Evolutionary conservation across 1,140 invertebrate species (phyloP).

Genomic region (Camponotus floridanus): DNA sequence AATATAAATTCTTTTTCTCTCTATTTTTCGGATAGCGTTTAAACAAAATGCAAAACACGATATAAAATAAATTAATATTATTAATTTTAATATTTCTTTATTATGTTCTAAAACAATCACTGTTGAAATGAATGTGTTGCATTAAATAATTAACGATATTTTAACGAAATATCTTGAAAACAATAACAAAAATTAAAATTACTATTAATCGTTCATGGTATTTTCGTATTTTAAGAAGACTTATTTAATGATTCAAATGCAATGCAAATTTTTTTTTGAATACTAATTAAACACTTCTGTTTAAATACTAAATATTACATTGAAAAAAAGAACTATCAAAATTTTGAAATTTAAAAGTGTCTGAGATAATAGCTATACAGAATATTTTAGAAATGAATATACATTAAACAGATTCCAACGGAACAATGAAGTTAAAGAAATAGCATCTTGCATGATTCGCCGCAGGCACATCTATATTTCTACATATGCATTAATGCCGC

Average conservation of each 20-base stretch:
- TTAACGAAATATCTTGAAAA: slow-evolving; percentile 8
- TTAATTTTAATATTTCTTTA: background rate
- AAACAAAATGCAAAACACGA: background rate
- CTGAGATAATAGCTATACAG: background rate
- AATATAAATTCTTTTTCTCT: background rate
- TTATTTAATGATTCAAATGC: background rate
- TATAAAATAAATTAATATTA: background rate
- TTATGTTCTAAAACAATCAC: background rate
- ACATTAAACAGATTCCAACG: background rate
- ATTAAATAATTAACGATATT: background rate
- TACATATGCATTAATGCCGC: background rate
- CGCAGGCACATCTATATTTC: background rate
- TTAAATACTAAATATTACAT: background rate
- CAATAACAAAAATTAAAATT: background rate
- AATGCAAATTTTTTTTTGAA: background rate
- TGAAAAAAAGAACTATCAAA: slow-evolving; percentile 2
- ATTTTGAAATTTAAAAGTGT: background rate
- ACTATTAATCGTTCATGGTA: background rate
- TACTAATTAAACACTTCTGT: background rate
- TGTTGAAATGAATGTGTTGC: background rate
- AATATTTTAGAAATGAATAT: slow-evolving; percentile 4
- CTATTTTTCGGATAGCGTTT: background rate
- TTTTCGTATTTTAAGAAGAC: background rate
- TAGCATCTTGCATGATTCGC: background rate
- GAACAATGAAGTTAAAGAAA: background rate